Conservation (phyloP, 2,888 invertebrate genomes). For the Pristionchus arcanus region DNA sequence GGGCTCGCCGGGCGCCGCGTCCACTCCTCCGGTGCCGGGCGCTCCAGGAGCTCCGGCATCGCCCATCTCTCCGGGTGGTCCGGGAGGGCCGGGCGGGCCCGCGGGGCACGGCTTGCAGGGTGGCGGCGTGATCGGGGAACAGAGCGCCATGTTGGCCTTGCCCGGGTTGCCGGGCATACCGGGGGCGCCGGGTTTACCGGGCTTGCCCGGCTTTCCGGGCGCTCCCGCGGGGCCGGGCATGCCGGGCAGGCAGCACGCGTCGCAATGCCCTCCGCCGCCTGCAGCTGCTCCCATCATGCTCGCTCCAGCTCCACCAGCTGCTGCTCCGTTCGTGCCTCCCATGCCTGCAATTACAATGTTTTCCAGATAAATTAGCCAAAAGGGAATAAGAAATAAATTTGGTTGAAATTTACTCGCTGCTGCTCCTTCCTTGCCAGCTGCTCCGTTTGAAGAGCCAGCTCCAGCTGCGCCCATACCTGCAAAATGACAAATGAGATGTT, state of each 20-base stretch:
- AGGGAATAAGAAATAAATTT: too few relatives aligned
- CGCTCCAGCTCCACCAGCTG: neutral
- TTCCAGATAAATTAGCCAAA: too few relatives aligned
- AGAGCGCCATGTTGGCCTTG: slow-evolving; percentile 61
- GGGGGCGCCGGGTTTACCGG: slow-evolving; percentile 67
- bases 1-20: slow-evolving; percentile 68
- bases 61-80: slow-evolving; percentile 70
- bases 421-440: too few relatives aligned
- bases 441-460: too few relatives aligned
- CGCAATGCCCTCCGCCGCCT: slow-evolving; percentile 54
- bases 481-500: too few relatives aligned
- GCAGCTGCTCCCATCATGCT: neutral
- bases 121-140: slow-evolving; percentile 65
- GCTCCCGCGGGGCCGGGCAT: slow-evolving; percentile 65
- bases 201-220: slow-evolving; percentile 64
- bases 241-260: slow-evolving; percentile 64
- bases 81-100: slow-evolving; percentile 66
- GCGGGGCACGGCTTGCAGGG: slow-evolving; percentile 60
- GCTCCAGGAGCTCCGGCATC: slow-evolving; percentile 63
- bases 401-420: too few relatives aligned
- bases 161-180: slow-evolving; percentile 69
- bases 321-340: neutral
- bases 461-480: too few relatives aligned
- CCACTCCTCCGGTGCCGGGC: slow-evolving; percentile 67
- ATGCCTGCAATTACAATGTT: too few relatives aligned